These are phyloP conservation scores for Serranus cabrilla DNA, from an alignment of 2,797 vertebrate species.

Conservation along the genomic window DNA sequence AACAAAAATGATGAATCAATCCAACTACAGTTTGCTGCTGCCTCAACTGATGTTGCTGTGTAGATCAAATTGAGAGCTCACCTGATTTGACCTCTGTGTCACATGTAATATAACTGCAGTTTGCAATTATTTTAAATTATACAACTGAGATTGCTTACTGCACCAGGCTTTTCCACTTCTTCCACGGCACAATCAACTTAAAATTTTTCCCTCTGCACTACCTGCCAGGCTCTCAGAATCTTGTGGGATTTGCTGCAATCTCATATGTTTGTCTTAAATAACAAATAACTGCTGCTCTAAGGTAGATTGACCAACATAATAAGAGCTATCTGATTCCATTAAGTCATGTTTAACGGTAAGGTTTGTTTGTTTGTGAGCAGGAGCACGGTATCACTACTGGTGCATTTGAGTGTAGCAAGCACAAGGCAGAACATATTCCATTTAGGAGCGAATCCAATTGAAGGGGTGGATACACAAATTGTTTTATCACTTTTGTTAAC, in stretches of 20 bases:
- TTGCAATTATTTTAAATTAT: conserved; percentile 5
- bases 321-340: no score
- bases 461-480: no score
- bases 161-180: not conserved
- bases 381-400: no score
- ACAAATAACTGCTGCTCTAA: no score
- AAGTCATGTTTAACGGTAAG: no score
- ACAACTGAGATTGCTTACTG: not conserved
- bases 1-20: not conserved
- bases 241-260: not conserved
- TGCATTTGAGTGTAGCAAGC: no score
- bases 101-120: not conserved
- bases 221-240: not conserved
- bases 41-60: not conserved
- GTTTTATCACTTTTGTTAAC: no score
- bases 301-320: no score
- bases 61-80: not conserved
- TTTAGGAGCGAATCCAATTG: no score
- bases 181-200: not conserved
- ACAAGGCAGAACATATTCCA: no score
- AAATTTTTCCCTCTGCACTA: not conserved
- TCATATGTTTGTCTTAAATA: not conserved
- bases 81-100: not conserved
- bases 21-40: not conserved
- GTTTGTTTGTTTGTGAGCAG: no score